These are phyloP conservation scores for Balaenoptera acutorostrata DNA, from an alignment of 2,113 vertebrate species.

Conservation along the genomic window DNA sequence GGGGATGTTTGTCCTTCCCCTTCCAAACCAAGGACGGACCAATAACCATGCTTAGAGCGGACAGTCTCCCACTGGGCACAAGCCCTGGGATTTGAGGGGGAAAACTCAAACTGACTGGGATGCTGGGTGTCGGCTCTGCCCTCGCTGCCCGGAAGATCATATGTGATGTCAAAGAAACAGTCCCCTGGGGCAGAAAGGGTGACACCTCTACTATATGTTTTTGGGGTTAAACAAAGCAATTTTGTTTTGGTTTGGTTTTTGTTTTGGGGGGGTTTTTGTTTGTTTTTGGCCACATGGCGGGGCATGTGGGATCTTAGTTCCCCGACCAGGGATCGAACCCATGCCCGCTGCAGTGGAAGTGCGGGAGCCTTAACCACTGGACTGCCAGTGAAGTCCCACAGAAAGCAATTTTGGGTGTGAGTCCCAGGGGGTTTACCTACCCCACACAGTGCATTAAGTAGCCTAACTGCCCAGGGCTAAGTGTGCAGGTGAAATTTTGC, in stretches of 20 bases:
- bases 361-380: no score
- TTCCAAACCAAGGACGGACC: background rate
- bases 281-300: no score
- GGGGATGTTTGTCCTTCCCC: background rate
- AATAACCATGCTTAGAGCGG: background rate
- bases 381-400: no score
- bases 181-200: background rate
- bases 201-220: rapidly evolving
- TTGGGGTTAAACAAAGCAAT: background rate
- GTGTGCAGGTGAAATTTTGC: no score
- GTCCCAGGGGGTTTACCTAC: no score
- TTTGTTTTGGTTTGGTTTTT: no score
- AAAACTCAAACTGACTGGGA: background rate
- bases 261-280: no score
- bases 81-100: background rate
- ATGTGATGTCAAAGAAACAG: background rate
- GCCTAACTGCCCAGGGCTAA: background rate
- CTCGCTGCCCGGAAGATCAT: background rate
- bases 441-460: background rate
- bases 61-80: background rate
- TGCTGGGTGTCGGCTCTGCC: background rate
- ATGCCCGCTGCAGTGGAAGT: no score
- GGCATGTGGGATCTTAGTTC: no score
- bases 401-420: background rate
- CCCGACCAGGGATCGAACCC: no score